Evolutionary conservation across 1,140 invertebrate genomes (phyloP).

Genomic region (Trachymyrmex septentrionalis): DNA sequence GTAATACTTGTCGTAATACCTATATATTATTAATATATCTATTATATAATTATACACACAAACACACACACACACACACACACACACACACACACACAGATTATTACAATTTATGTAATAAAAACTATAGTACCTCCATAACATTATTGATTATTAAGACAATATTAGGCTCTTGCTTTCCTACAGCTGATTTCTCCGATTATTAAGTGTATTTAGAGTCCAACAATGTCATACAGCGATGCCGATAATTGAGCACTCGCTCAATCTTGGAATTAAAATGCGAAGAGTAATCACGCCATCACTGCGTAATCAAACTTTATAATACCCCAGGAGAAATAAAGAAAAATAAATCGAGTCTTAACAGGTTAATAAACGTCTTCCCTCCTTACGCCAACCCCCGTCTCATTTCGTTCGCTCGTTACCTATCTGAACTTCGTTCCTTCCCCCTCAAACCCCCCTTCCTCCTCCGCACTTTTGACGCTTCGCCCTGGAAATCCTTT

Average conservation of each 20-base stretch:
- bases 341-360: constrained; percentile 66
- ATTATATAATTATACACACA: too few species aligned
- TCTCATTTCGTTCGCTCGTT: constrained; percentile 52
- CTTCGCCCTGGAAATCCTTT: constrained; percentile 77
- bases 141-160: constrained; percentile 13
- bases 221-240: constrained; percentile 16
- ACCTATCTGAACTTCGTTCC: constrained; percentile 42
- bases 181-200: constrained; percentile 3
- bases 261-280: constrained; percentile 54
- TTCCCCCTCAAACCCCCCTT: constrained; percentile 21
- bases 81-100: too few species aligned
- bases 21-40: not conserved
- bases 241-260: constrained; percentile 30
- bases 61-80: too few species aligned
- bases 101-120: not conserved
- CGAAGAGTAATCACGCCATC: constrained; percentile 51
- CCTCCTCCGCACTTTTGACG: constrained; percentile 30
- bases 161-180: not conserved
- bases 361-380: constrained; percentile 65
- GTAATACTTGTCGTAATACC: not conserved
- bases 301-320: constrained; percentile 60
- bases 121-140: not conserved
- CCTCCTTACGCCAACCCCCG: constrained; percentile 49
- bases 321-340: constrained; percentile 61
- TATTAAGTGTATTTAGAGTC: constrained; percentile 19